These are phyloP conservation scores for Trematomus loennbergii DNA, from an alignment of 2,113 vertebrate genomes.

Conservation along the genomic window DNA sequence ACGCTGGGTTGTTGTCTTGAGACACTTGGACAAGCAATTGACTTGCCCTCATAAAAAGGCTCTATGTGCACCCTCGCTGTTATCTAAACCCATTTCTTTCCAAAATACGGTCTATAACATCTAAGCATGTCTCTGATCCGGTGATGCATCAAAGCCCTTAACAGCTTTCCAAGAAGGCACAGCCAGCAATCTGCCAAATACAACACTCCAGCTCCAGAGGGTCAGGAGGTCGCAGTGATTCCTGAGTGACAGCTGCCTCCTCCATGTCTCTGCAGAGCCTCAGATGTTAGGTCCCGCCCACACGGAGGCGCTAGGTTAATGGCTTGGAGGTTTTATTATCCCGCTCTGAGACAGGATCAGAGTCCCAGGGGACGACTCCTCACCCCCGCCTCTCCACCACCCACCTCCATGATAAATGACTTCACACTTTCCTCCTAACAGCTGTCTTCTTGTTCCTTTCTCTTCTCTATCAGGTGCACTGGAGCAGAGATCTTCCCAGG, in stretches of 20 bases:
- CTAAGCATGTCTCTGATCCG: not conserved
- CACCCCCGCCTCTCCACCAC: constrained; percentile 42
- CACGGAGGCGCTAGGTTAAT: constrained; percentile 62
- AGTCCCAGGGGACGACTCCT: constrained; percentile 58
- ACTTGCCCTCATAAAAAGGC: too few species aligned
- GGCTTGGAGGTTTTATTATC: constrained; percentile 73
- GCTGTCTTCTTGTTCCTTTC: constrained; percentile 45
- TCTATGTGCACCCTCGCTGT: too few species aligned
- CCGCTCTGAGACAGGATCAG: constrained; percentile 63
- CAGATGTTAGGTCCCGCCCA: constrained; percentile 42
- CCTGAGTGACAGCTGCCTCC: constrained; percentile 50
- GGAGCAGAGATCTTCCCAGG: constrained; percentile 21
- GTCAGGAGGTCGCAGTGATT: constrained; percentile 56
- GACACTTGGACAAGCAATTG: too few species aligned
- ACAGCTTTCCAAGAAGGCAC: constrained; percentile 34
- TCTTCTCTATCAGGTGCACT: constrained; percentile 25
- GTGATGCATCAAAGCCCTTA: constrained; percentile 15
- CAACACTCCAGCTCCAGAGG: constrained; percentile 39
- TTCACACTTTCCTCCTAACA: constrained; percentile 64
- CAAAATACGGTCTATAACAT: constrained; percentile 3
- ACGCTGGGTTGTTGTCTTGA: too few species aligned
- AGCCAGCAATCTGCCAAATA: constrained; percentile 47
- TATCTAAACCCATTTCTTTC: constrained; percentile 11
- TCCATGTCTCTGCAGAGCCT: not conserved
- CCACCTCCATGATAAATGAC: constrained; percentile 64